Conservation (phyloP, 2,113 vertebrate species). For the Romanogobio albipinnatus region DNA sequence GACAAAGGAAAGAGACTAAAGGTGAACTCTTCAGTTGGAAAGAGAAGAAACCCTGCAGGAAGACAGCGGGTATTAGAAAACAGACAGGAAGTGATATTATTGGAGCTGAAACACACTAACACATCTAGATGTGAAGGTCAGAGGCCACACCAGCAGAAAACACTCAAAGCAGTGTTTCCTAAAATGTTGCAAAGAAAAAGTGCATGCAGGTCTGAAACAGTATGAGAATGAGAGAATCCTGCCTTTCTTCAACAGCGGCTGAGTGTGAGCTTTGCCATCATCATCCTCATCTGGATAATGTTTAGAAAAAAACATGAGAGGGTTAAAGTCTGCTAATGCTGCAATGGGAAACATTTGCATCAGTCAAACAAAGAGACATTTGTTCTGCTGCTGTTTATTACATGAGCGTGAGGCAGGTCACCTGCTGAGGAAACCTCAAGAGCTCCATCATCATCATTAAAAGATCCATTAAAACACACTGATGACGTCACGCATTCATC, state of each 20-base stretch:
- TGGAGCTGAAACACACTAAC: constrained; percentile 24
- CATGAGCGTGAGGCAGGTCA: not conserved
- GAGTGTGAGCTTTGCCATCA: constrained; percentile 91
- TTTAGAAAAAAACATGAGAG: constrained; percentile 78
- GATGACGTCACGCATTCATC: not conserved
- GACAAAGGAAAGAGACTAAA: constrained; percentile 18
- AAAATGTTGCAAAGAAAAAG: not conserved
- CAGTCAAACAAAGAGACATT: constrained; percentile 47
- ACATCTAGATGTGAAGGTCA: constrained; percentile 27
- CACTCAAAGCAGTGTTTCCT: not conserved
- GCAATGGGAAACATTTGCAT: constrained; percentile 60
- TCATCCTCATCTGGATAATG: constrained; percentile 92
- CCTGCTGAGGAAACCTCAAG: not conserved
- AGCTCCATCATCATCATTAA: not conserved
- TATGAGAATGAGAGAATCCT: constrained; percentile 76
- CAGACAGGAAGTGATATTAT: constrained; percentile 36
- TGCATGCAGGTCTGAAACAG: not conserved
- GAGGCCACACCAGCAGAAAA: constrained; percentile 32
- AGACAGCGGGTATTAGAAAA: constrained; percentile 38
- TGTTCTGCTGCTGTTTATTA: constrained; percentile 31
- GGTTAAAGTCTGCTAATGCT: constrained; percentile 76
- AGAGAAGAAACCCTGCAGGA: constrained; percentile 45
- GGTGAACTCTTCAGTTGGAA: constrained; percentile 31
- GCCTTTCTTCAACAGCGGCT: constrained; percentile 99
- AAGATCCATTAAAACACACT: not conserved